Percentiles rank a stretch among this genome's conserved stretches.
Conservation (phyloP, 2,888 invertebrate genomes). For the Drosophila conformis region DNA sequence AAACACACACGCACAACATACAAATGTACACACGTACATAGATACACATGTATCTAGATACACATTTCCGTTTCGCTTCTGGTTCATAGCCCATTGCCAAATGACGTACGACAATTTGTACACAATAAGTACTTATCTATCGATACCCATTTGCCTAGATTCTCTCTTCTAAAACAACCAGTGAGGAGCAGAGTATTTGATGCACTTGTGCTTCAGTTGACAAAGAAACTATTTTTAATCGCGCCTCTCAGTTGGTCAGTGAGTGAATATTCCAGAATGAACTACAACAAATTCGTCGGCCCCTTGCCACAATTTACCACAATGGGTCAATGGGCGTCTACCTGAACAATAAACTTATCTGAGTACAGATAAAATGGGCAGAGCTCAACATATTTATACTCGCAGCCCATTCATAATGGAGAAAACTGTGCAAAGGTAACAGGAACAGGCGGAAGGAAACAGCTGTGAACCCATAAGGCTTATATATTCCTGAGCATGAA, state of each 20-base stretch:
- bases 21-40: conserved; percentile 14
- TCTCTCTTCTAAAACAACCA: neutral
- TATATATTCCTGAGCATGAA: neutral
- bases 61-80: conserved; percentile 28
- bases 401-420: neutral
- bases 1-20: conserved; percentile 5
- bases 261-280: neutral
- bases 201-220: neutral
- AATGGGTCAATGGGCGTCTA: neutral
- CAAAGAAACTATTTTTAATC: neutral
- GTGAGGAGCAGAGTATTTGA: neutral
- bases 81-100: conserved; percentile 40
- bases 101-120: conserved; percentile 23
- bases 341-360: neutral
- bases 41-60: conserved; percentile 21
- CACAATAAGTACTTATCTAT: conserved; percentile 13
- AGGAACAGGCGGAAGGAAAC: neutral
- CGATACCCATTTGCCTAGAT: neutral
- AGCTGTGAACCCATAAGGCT: neutral
- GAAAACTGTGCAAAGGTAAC: neutral
- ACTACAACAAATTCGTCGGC: neutral
- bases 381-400: neutral
- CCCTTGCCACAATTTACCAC: neutral
- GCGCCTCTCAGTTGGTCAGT: neutral
- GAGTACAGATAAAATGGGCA: neutral